Evolutionary conservation across 2,797 vertebrate genomes (phyloP).

Genomic region (Mormyrops boulengeri): DNA sequence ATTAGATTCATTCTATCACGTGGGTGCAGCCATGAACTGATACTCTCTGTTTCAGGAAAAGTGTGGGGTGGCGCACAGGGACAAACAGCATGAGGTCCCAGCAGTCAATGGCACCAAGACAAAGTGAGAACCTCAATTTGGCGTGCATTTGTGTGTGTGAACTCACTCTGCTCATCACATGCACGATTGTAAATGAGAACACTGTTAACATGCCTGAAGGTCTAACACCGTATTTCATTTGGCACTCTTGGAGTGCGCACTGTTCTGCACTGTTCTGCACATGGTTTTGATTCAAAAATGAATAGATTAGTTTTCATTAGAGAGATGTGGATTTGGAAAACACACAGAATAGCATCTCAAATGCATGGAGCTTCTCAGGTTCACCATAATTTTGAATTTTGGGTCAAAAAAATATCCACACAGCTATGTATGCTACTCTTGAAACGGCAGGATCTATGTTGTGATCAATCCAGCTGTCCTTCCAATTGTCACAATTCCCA

Average conservation of each 20-base stretch:
- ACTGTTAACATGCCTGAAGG: neutral
- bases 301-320: neutral
- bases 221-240: neutral
- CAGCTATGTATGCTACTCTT: neutral
- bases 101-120: conserved; percentile 61
- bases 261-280: neutral
- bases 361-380: neutral
- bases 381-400: neutral
- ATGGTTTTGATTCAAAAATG: neutral
- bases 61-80: conserved; percentile 76
- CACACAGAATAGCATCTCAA: neutral
- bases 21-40: neutral
- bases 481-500: neutral
- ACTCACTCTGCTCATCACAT: neutral
- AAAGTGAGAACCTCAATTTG: conserved; percentile 49
- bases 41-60: conserved; percentile 74
- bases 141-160: neutral
- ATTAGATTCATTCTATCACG: neutral
- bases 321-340: neutral
- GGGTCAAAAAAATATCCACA: neutral
- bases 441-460: neutral
- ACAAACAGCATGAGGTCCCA: conserved; percentile 49
- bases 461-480: neutral
- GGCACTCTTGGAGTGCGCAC: neutral
- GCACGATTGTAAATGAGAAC: neutral